These are phyloP conservation scores for Ictalurus furcatus DNA, from an alignment of 2,113 vertebrate genomes.

Conservation along the genomic window DNA sequence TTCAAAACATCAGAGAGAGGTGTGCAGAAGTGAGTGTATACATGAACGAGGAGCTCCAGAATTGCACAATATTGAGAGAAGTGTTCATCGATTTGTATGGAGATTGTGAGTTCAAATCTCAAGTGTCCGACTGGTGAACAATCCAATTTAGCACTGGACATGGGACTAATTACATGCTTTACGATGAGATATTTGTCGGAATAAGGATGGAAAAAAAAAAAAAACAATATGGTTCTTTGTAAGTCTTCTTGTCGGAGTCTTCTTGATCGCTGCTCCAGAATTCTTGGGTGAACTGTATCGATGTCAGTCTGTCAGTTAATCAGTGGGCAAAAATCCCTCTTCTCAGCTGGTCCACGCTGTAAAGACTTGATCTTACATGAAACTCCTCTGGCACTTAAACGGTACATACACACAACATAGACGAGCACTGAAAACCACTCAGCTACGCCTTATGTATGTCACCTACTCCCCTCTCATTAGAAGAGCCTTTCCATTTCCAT, in stretches of 20 bases:
- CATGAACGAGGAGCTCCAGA: not conserved
- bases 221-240: not conserved
- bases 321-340: not conserved
- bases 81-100: not conserved
- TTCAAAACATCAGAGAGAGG: not conserved
- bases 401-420: not conserved
- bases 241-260: not conserved
- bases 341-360: not conserved
- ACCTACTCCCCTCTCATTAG: conserved; percentile 13
- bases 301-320: not conserved
- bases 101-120: not conserved
- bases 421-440: not conserved
- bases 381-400: not conserved
- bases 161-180: not conserved
- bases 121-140: not conserved
- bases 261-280: not conserved
- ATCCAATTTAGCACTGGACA: not conserved
- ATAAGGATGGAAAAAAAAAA: not conserved
- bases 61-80: not conserved
- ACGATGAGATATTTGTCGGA: not conserved
- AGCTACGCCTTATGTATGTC: conserved; percentile 15
- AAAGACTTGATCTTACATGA: not conserved
- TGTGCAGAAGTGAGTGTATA: not conserved
- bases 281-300: not conserved
- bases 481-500: conserved; percentile 5